Evolutionary conservation across 1,140 invertebrate species (phyloP).

Genomic region (Psilanteris sp.): DNA sequence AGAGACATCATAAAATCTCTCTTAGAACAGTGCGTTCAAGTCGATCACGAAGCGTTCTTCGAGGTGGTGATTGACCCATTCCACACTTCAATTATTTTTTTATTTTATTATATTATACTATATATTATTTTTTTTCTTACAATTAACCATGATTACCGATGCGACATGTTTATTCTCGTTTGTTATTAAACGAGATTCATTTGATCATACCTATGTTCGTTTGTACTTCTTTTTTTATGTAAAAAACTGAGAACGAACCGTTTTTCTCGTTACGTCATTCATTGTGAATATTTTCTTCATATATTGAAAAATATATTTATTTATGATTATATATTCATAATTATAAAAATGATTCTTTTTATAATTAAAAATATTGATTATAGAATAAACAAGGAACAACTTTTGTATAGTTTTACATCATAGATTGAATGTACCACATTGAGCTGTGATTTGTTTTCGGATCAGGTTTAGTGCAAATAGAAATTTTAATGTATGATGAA

Average conservation of each 20-base stretch:
- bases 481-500: constrained; percentile 27
- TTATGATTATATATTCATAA: constrained; percentile 52
- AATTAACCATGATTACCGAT: constrained; percentile 40
- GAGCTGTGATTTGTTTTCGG: constrained; percentile 72
- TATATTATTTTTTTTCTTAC: constrained; percentile 21
- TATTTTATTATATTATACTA: constrained; percentile 31
- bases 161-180: constrained; percentile 42
- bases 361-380: constrained; percentile 74
- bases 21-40: background rate
- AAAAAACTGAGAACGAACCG: constrained; percentile 30
- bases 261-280: constrained; percentile 50
- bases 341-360: constrained; percentile 45
- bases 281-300: constrained; percentile 58
- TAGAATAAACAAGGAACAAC: constrained; percentile 75
- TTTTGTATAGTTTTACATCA: constrained; percentile 79
- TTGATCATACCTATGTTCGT: constrained; percentile 44
- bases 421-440: constrained; percentile 70
- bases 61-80: constrained; percentile 25
- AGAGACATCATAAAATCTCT: background rate
- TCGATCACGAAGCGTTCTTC: background rate
- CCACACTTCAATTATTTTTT: constrained; percentile 44
- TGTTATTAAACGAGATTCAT: constrained; percentile 47
- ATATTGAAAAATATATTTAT: constrained; percentile 46
- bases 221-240: constrained; percentile 52
- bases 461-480: constrained; percentile 64